phyloP scores from a whole-genome alignment of 1,140 invertebrate species.

The Thaumatotibia leucotreta region DNA sequence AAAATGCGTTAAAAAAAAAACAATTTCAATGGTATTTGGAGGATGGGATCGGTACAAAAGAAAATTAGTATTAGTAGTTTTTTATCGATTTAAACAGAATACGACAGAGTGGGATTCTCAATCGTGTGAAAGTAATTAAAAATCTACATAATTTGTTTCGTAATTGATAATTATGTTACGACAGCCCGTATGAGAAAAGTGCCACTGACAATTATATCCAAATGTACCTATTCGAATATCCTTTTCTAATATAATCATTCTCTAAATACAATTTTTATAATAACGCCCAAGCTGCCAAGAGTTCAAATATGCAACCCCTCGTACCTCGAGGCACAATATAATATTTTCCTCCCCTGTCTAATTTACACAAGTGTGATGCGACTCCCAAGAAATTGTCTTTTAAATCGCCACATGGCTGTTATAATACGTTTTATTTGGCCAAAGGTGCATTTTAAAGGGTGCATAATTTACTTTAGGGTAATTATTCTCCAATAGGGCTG shows the following conservation, averaged over 20 bases:
- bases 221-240: no score
- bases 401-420: constrained; percentile 54
- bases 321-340: constrained; percentile 38
- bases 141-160: no score
- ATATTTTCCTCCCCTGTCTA: constrained; percentile 37
- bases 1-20: no score
- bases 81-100: no score
- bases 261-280: neutral
- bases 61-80: no score
- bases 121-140: no score
- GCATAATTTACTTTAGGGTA: constrained; percentile 71
- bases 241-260: neutral
- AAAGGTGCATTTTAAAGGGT: constrained; percentile 71
- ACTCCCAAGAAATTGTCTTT: constrained; percentile 58
- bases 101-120: no score
- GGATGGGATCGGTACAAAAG: no score
- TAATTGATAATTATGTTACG: no score
- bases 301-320: constrained; percentile 27
- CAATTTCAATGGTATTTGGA: no score
- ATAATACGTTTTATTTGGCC: constrained; percentile 56
- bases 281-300: constrained; percentile 16
- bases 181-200: no score
- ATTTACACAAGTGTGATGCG: constrained; percentile 33
- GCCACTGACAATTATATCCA: no score
- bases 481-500: constrained; percentile 71